Evolutionary conservation across 2,888 invertebrate genomes (phyloP).

Genomic region (Lumbricus terrestris): DNA sequence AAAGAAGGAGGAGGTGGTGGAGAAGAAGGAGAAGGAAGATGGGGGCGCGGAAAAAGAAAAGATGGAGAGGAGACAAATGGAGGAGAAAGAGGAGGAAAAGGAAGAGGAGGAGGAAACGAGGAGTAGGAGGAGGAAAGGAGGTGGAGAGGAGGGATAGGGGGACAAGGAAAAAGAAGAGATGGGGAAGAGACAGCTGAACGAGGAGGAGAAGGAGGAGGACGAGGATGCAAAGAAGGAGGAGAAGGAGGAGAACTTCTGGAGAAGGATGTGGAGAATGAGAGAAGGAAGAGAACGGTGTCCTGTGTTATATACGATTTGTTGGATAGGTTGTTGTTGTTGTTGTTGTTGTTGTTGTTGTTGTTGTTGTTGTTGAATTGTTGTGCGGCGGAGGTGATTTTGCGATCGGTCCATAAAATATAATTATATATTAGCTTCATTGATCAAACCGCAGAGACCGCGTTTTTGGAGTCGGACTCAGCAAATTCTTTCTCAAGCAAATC

Average conservation of each 20-base stretch:
- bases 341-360: background rate
- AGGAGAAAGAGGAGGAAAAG: constrained; percentile 28
- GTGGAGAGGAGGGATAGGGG: too few relatives aligned
- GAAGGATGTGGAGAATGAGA: background rate
- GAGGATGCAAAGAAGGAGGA: constrained; percentile 13
- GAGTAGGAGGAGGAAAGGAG: background rate
- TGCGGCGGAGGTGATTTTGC: background rate
- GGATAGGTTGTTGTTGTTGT: background rate
- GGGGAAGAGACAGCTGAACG: constrained; percentile 16
- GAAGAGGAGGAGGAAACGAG: constrained; percentile 22
- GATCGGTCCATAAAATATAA: too few relatives aligned
- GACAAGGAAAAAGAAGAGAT: background rate
- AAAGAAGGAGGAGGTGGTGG: background rate
- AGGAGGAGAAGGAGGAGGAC: background rate
- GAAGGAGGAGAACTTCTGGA: constrained; percentile 24
- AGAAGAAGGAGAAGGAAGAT: background rate
- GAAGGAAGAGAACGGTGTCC: background rate
- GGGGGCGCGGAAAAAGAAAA: too few relatives aligned
- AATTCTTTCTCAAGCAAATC: background rate
- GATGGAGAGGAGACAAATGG: too few relatives aligned
- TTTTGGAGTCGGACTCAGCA: background rate
- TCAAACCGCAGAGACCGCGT: background rate
- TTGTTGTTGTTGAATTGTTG: background rate
- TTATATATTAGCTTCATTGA: too few relatives aligned
- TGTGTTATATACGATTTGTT: background rate